Base-by-base conservation (phyloP, 2,797 vertebrate species). In the Sebastiscus tertius region DNA sequence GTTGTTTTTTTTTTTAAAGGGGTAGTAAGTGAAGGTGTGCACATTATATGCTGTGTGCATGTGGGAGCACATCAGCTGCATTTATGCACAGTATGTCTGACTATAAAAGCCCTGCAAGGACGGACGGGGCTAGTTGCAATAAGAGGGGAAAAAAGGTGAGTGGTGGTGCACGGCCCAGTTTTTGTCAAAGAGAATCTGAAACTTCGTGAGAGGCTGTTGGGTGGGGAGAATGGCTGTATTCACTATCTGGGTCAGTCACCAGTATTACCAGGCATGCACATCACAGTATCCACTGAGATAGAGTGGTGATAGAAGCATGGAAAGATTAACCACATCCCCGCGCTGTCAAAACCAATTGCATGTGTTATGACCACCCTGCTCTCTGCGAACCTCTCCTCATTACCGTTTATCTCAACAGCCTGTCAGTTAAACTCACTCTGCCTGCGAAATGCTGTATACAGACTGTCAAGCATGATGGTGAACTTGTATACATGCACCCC, bases 181-280 rank as follows among this genome's bases (percentile, higher is more conserved):
- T 86, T 84, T 63, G 81, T 87, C 69, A 82, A 69, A 76, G 36
- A 66, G 55, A 85, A 79, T 63, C 58, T 87, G 81, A 58, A 88
- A 89, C 64, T 75, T 90, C 0, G n/a, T 74, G 84, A 70, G 70
- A 71, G 67, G 80, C 80, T 16, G 72, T 54, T 62, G 13, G 72
- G 63, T 71, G 61, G 58, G 76, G 76, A 89, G 78, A 85, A 77
- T 81, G 87, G 65, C 72, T 80, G 79, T 64, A 81, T 89, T 89
- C 72, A 86, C 86, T 92, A 90, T 92, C 89, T 94, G 88, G 93
- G 93, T 94, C 91, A 87, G 72, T 85, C 82, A 67, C 68, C 80
- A 58, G 69, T 78, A 77, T 83, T 79, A 72, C 79, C 63, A 61
- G 75, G 72, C 77, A 61, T 88, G 87, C 86, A 90, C 86, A 81